Evolutionary conservation across 2,888 invertebrate species (phyloP), one percentile per base, ranked within the genome.

Genomic region (Campoplex nolae): DNA sequence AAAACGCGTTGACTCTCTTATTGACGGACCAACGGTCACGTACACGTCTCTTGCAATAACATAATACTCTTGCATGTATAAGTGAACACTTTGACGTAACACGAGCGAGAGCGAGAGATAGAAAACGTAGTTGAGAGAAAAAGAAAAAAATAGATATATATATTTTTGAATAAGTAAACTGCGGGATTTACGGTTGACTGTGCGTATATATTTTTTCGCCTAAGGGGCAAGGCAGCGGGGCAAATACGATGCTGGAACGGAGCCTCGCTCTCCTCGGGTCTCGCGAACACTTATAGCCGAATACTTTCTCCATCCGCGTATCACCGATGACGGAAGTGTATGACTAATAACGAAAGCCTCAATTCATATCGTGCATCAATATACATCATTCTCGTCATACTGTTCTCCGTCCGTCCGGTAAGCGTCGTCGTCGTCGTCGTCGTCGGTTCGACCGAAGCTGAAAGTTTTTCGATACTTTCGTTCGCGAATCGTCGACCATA

Each of bases 301-400:
- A 86, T 86, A 86, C 86, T 86, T 86, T 86, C 86, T 84, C 84
- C 82, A 58, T 83, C 62, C 83, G 70, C 71, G 48, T 78, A 74
- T 51, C 80, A 71, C 68, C 62, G 80, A 77, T 84, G 81, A 77
- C 80, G 86, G 84, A 86, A 86, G 86, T 84, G 51, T 62, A 58
- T 70, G 73, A 82, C 74, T 74, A 82, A 74, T 82, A 80, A 78
- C 58, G 54, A 74, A 73, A 54, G 62, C 58, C 77, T 58, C 51
- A 58, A 62, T 42, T 13, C 42, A 32, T 35, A 79, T 38, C 35
- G 51, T 68, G 35, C 79, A 45, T 70, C 70, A 35, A 56, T 56
- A 68, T 70, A 38, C 68, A 56, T 70, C 28, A 32, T 42, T 70
- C 28, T 32, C 28, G 51, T 51, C 48, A 51, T 38, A 4, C 13